Evolutionary conservation across 1,140 invertebrate species (phyloP).

Genomic region (Halictus rubicundus): DNA sequence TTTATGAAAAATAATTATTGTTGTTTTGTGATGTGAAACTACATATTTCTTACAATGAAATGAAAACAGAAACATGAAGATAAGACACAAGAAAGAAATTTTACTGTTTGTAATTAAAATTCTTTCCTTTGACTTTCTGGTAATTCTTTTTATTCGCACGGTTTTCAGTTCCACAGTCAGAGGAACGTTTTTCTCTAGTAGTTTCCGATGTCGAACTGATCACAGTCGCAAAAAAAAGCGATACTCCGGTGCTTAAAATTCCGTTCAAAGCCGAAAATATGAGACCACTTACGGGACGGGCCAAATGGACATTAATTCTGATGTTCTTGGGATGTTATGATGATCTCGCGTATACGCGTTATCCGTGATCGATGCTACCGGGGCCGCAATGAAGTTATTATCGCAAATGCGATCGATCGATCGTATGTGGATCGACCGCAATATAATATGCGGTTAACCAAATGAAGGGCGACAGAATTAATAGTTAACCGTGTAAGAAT

Average conservation of each 20-base stretch:
- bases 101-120: no score
- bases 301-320: not conserved
- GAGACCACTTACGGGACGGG: not conserved
- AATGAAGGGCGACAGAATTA: not conserved
- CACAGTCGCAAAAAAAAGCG: no score
- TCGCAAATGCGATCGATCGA: constrained; percentile 15
- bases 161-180: no score
- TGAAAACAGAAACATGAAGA: no score
- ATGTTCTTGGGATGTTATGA: not conserved
- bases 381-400: constrained; percentile 29
- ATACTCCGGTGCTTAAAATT: not conserved
- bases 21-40: no score
- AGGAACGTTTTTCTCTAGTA: no score
- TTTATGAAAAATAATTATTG: no score
- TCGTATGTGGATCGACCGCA: constrained; percentile 9
- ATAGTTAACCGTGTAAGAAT: not conserved
- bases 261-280: constrained; percentile 1
- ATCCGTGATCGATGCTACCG: not conserved
- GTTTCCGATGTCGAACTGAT: no score
- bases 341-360: not conserved
- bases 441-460: constrained; percentile 11
- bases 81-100: no score
- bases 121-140: no score
- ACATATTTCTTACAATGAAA: no score
- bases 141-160: no score